Conservation (phyloP, 2,113 vertebrate genomes). For the Hystrix cristata region DNA sequence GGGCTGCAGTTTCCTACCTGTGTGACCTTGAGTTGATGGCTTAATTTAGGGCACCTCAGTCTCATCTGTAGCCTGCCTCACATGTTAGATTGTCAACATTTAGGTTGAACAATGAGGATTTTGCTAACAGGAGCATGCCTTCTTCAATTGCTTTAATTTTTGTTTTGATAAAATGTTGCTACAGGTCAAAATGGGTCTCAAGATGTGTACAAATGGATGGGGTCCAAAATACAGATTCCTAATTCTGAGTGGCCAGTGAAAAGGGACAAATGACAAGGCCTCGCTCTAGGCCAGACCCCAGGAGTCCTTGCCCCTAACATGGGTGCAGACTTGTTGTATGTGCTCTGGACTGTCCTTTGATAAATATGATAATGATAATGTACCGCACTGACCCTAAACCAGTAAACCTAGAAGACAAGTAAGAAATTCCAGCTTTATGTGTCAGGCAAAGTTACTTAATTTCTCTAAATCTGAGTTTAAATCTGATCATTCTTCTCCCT, state of each 20-base stretch:
- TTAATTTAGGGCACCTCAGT: neutral
- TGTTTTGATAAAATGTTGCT: neutral
- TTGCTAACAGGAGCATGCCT: neutral
- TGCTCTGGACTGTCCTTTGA: neutral
- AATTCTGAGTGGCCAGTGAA: neutral
- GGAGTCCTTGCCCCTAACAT: neutral
- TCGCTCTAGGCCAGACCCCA: neutral
- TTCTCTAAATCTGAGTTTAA: constrained; percentile 42
- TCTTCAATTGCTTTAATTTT: neutral
- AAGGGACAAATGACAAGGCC: neutral
- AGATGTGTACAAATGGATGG: neutral
- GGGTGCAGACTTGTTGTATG: neutral
- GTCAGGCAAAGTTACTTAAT: neutral
- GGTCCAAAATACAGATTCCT: neutral
- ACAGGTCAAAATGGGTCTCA: neutral
- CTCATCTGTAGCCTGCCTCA: neutral
- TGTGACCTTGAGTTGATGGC: neutral
- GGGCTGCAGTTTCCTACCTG: neutral
- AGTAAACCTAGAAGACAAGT: neutral
- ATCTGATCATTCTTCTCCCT: neutral
- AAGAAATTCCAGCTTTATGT: neutral
- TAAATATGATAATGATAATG: neutral
- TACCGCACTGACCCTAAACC: neutral
- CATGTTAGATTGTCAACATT: neutral
- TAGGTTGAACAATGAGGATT: neutral